Evolutionary conservation across 2,888 invertebrate genomes (phyloP), one percentile per base, ranked within the genome.

Genomic region (Idaea aversata): DNA sequence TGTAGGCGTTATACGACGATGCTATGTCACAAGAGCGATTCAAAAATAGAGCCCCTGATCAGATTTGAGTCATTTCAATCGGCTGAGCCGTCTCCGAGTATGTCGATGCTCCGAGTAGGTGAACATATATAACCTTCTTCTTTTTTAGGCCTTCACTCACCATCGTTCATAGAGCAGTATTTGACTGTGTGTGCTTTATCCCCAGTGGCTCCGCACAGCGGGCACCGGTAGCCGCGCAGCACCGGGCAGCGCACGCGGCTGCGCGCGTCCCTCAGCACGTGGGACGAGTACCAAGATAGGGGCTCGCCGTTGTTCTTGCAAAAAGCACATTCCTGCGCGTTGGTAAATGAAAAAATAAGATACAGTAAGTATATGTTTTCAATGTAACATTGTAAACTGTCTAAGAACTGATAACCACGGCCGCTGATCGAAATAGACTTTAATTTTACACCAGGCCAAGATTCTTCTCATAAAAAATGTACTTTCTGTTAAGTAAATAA

Each of bases 181-280:
- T 96, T 96, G 70, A 96, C 89, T 1, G 97, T 97, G 81, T 97
- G 97, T 0, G 97, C 96, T 15, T 85, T 83, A 77, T 96, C 96
- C 5, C 97, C 97, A 34, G 94, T 94, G 59, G 94, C 95, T 5
- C 94, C 93, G 74, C 97, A 97, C 59, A 94, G 94, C 3, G 95
- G 96, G 79, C 97, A 97, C 65, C 81, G 83, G 77, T 81, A 96
- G 15, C 93, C 94, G 60, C 96, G 93, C 65, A 97, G 87, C 69
- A 96, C 94, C 0, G 97, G 97, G 75, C 97, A 97, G 15, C 88
- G 82, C 58, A 96, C 95, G 0, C 94, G 93, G 0, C 96, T 96
- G 5, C 93, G 90, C 4, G 84, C 77, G 79, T 96, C 95, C 77
- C 95, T 96, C 63, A 97, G 87, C 35, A 93, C 86, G 82, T 97